Evolutionary conservation across 2,888 invertebrate genomes (phyloP).

Genomic region (Drosophila anomelani): DNA sequence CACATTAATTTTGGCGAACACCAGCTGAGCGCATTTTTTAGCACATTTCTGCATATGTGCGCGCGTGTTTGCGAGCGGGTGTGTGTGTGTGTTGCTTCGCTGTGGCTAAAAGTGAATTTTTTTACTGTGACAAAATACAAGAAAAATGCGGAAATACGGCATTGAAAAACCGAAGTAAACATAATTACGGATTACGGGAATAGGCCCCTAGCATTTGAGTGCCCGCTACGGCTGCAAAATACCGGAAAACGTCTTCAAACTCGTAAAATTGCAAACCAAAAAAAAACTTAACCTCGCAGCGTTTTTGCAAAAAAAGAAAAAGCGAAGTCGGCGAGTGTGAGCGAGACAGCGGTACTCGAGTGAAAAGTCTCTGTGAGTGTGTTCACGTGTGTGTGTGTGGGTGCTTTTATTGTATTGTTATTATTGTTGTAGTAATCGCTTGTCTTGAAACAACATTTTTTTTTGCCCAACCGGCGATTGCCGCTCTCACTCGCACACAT

Average conservation of each 20-base stretch:
- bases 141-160: constrained; percentile 25
- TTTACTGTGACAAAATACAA: constrained; percentile 69
- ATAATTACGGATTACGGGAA: constrained; percentile 23
- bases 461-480: constrained; percentile 29
- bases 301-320: constrained; percentile 46
- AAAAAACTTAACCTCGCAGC: constrained; percentile 73
- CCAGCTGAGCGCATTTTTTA: constrained; percentile 71
- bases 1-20: not conserved
- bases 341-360: constrained; percentile 14
- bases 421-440: constrained; percentile 23
- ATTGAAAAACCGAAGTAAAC: constrained; percentile 38
- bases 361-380: constrained; percentile 30
- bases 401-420: constrained; percentile 38
- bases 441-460: constrained; percentile 12
- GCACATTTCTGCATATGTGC: constrained; percentile 60
- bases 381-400: constrained; percentile 35
- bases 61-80: constrained; percentile 52
- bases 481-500: constrained; percentile 17
- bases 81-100: constrained; percentile 56
- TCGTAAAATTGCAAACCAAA: constrained; percentile 53
- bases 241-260: constrained; percentile 19
- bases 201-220: constrained; percentile 18
- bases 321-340: constrained; percentile 38
- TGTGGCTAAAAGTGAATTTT: constrained; percentile 61
- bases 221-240: constrained; percentile 17